phyloP scores from a whole-genome alignment of 1,140 invertebrate species.

The Trypoxylus dichotomus region DNA sequence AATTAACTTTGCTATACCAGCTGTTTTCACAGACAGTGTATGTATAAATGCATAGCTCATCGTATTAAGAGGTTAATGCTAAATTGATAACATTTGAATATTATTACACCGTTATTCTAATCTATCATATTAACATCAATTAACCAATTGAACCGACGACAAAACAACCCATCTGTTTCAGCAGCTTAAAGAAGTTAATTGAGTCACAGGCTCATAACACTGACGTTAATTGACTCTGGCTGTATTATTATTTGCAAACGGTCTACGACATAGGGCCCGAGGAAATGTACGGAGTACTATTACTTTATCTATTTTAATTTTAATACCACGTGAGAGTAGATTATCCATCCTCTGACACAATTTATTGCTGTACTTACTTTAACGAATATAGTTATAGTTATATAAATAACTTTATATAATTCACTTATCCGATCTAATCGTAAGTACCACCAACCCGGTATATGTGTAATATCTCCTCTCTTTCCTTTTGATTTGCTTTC shows the following conservation, averaged over 20 bases:
- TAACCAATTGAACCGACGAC: slow-evolving; percentile 18
- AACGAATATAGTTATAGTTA: too few species aligned
- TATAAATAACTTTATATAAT: not conserved
- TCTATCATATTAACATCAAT: slow-evolving; percentile 19
- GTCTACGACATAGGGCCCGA: not conserved
- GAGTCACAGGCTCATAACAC: slow-evolving; percentile 15
- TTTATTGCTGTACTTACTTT: too few species aligned
- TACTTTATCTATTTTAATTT: too few species aligned
- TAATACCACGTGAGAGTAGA: too few species aligned
- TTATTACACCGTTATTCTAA: slow-evolving; percentile 20
- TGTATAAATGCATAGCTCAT: too few species aligned
- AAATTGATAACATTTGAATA: slow-evolving; percentile 16
- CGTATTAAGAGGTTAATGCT: slow-evolving; percentile 16
- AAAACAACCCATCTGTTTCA: slow-evolving; percentile 19
- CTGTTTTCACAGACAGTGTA: too few species aligned
- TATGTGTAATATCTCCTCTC: not conserved
- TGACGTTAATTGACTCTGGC: not conserved
- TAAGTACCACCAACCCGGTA: not conserved
- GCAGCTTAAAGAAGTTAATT: slow-evolving; percentile 7
- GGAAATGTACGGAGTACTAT: too few species aligned
- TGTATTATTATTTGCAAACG: slow-evolving; percentile 7
- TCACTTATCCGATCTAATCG: not conserved
- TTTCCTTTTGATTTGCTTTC: not conserved
- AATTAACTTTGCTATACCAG: too few species aligned
- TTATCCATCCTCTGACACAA: too few species aligned